Evolutionary conservation across 2,113 vertebrate species (phyloP), one percentile per base, ranked within the genome.

Genomic region (Platysteira castanea): DNA sequence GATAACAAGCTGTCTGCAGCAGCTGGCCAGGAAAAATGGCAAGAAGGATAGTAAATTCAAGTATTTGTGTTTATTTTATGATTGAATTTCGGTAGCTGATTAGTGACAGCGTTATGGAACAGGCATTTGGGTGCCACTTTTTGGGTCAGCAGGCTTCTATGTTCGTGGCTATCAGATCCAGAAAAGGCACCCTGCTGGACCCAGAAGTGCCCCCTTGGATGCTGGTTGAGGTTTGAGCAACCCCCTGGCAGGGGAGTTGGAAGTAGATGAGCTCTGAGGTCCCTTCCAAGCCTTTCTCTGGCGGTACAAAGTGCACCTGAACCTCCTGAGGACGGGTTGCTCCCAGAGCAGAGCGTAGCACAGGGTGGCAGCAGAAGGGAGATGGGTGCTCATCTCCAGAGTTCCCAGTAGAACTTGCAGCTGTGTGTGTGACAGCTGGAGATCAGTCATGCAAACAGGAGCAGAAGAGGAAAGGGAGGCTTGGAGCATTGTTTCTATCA

Each of bases 91-190:
- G 6, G 41, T 65, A 19, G 67, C 15, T 78, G 56, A 23, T 73
- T 26, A 61, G 39, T 0, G 0, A 15, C n/a, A 6, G 13, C 39
- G 21, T 10, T 27, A 5, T 6, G 56, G 81, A 79, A 10, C n/a
- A 42, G 63, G 17, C 10, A 11, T 31, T 50, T 42, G 63, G 8
- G 15, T 46, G 46, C n/a, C 50, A 10, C 5, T 11, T 84, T 78
- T 68, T 42, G 78, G 61, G 31, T 65, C 14, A 27, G 61, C 49
- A 35, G 30, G 4, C 41, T 56, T 59, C 14, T 42, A 0, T 3
- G 0, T 37, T 23, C 73, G 44, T 79, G 59, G 57, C 0, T 75
- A 5, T 69, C 23, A 13, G 49, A 76, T 82, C 33, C 22, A 82
- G 42, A 54, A 73, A 4, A 39, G 35, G 24, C 44, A 26, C 71